Evolutionary conservation across 2,888 invertebrate genomes (phyloP).

Genomic region (Diplazon laetatorius): DNA sequence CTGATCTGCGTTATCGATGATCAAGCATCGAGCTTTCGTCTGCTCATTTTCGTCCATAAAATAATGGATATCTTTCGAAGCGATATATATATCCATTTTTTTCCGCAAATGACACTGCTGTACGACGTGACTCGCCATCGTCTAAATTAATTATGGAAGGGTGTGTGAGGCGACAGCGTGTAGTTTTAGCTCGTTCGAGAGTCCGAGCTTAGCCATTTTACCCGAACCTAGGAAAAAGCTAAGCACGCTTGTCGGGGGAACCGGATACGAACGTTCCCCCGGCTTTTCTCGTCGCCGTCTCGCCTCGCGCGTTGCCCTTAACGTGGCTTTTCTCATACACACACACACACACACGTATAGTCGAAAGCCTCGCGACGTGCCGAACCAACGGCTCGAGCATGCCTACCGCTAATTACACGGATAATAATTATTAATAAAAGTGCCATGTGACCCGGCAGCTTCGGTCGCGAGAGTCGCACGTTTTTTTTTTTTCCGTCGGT

Average conservation of each 20-base stretch:
- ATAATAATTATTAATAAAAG: slow-evolving; percentile 71
- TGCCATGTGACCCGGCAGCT: slow-evolving; percentile 55
- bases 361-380: slow-evolving; percentile 43
- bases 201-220: slow-evolving; percentile 45
- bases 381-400: slow-evolving; percentile 63
- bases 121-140: too few relatives aligned
- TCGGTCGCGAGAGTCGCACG: slow-evolving; percentile 35
- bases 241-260: slow-evolving; percentile 45
- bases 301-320: slow-evolving; percentile 23
- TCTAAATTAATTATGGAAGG: too few relatives aligned
- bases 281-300: neutral
- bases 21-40: too few relatives aligned
- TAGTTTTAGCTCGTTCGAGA: slow-evolving; percentile 46
- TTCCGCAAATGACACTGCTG: too few relatives aligned
- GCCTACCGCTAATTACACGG: slow-evolving; percentile 68
- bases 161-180: slow-evolving; percentile 28
- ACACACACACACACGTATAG: slow-evolving; percentile 8
- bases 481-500: slow-evolving; percentile 8
- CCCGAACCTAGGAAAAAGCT: slow-evolving; percentile 53
- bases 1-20: too few relatives aligned
- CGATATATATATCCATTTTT: too few relatives aligned
- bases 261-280: slow-evolving; percentile 11
- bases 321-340: slow-evolving; percentile 21
- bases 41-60: too few relatives aligned
- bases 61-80: too few relatives aligned